Evolutionary conservation across 2,797 vertebrate genomes (phyloP).

Genomic region (Mormyrops attenuatus): DNA sequence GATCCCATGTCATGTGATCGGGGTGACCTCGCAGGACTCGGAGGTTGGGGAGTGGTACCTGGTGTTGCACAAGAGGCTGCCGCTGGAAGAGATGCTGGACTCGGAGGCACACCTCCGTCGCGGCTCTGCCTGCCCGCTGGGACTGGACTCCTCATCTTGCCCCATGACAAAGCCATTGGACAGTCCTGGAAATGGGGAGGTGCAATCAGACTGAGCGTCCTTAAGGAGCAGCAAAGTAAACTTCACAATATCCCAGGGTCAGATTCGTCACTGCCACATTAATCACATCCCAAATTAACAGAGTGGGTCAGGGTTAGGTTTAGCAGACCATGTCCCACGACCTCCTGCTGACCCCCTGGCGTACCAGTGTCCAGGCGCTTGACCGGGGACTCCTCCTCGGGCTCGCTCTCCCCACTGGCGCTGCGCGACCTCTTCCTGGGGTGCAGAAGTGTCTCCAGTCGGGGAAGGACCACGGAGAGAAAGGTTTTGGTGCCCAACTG

Average conservation of each 20-base stretch:
- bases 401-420: conserved; percentile 69
- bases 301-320: background rate
- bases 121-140: conserved; percentile 69
- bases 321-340: background rate
- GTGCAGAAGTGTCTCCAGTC: conserved; percentile 93
- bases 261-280: no score
- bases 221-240: background rate
- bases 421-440: conserved; percentile 90
- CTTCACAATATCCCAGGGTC: background rate
- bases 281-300: background rate
- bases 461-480: conserved; percentile 95
- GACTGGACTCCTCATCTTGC: conserved; percentile 62
- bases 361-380: conserved; percentile 83
- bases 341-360: background rate
- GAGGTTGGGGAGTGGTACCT: conserved; percentile 58
- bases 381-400: conserved; percentile 75
- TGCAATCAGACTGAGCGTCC: background rate
- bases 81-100: conserved; percentile 91
- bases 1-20: background rate
- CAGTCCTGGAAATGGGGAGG: conserved; percentile 62
- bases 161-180: conserved; percentile 77
- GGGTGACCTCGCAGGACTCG: background rate
- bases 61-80: conserved; percentile 78
- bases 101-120: conserved; percentile 91
- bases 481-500: conserved; percentile 93